Evolutionary conservation across 2,797 vertebrate species (phyloP), one percentile per base, ranked within the genome.

Genomic region (Molossus alvarezi): DNA sequence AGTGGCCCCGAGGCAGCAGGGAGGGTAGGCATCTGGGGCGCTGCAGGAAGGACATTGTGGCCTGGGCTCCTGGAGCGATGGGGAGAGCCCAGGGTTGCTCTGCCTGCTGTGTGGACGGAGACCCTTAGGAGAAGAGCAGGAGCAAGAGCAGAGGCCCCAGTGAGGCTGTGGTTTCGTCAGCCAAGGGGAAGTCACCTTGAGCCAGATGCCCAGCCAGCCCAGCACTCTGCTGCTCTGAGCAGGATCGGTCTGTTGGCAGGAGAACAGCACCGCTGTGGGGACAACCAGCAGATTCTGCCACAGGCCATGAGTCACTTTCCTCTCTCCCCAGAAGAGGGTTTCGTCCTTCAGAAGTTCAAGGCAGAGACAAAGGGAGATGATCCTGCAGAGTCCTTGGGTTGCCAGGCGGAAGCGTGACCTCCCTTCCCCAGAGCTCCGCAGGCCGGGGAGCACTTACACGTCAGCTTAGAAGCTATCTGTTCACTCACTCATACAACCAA

Each of bases 291-390:
- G 29, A 9, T 73, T 53, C 45, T 64, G 21, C 53, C 60, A 4
- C n/a, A 29, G 84, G 23, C 4, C 8, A 13, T 12, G 25, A 62
- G 29, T 86, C 33, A 33, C 76, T 67, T 37, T 85, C 15, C 65
- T 48, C 53, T 92, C 88, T 41, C 53, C 71, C 55, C 65, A 76
- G 15, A 53, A 64, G 55, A 62, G 64, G 17, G 25, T 62, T 84
- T 91, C 86, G 58, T 58, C 81, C 65, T 80, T 71, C 72, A 75
- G 64, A 73, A 73, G 69, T 67, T 94, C 51, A 79, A 53, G 77
- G 48, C 41, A 45, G 60, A 81, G 29, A 84, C 14, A 13, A 58
- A 82, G 15, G 60, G 91, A 80, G 57, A 13, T 62, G 51, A 53
- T 21, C 27, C 33, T 27, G 5, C 58, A n/a, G 45, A 71, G 48